Evolutionary conservation across 2,888 invertebrate species (phyloP), one percentile per base, ranked within the genome.

Genomic region (Creontiades dilutus): DNA sequence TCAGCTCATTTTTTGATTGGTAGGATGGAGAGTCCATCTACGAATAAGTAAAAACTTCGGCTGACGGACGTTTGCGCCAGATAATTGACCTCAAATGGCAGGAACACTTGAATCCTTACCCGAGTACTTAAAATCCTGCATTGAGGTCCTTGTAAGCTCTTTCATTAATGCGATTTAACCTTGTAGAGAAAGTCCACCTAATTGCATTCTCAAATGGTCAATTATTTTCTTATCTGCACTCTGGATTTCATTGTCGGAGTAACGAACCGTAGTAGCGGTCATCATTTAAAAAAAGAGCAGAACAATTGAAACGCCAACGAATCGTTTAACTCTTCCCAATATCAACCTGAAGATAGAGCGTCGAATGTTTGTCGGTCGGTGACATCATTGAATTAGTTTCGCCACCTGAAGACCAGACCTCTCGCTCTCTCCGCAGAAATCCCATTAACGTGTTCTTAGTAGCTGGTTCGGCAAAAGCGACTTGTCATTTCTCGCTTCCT

Each of bases 301-400:
- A n/a, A 4, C 68, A 68, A 68, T 68, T 68, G 23, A 68, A 68
- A 23, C n/a, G 61, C 19, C 23, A 68, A 68, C 68, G 68, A 23
- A 23, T 23, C 68, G 12, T 68, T 68, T 68, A 68, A 23, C 12
- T 23, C 5, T 12, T 23, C 13, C 68, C 19, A 3, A 23, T 19
- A 68, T 12, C 23, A 61, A 16, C 19, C 16, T n/a, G 7, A 68
- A 19, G 11, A 4, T 12, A 23, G 52, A 68, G 27, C 12, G 68
- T 23, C 19, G 27, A 23, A 27, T 68, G 23, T 68, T 68, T 23
- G 68, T 19, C 68, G 23, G 68, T 11, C 23, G 7, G 68, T 23
- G 23, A 27, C 57, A 16, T 57, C 19, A 57, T 68, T 68, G 68
- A 68, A 68, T 68, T 19, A 12, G 27, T 23, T 68, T 12, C 19